Evolutionary conservation across 2,888 invertebrate genomes (phyloP).

Genomic region (Prosopocoilus inquinatus): DNA sequence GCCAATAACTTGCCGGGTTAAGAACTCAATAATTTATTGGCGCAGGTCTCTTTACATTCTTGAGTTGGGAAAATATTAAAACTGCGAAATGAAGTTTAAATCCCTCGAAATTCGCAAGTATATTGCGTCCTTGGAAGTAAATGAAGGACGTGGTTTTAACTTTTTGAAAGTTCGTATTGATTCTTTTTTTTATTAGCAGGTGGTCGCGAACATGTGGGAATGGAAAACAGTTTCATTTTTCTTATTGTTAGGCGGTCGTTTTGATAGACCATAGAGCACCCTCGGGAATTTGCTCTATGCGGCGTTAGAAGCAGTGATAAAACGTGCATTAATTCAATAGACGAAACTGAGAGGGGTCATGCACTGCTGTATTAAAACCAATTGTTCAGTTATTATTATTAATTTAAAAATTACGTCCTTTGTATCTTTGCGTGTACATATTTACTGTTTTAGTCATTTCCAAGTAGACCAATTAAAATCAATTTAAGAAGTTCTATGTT

Average conservation of each 20-base stretch:
- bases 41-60: too few relatives aligned
- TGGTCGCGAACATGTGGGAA: constrained; percentile 26
- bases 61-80: too few relatives aligned
- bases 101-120: too few relatives aligned
- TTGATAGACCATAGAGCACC: constrained; percentile 18
- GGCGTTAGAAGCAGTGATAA: constrained; percentile 16
- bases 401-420: constrained; percentile 23
- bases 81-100: too few relatives aligned
- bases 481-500: not conserved
- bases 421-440: too few relatives aligned
- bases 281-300: constrained; percentile 21
- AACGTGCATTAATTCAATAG: constrained; percentile 25
- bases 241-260: constrained; percentile 21
- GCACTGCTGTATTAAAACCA: constrained; percentile 32
- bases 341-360: constrained; percentile 27
- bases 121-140: too few relatives aligned
- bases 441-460: not conserved
- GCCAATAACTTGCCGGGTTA: too few relatives aligned
- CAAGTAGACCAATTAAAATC: not conserved
- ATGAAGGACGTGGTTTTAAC: too few relatives aligned
- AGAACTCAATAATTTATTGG: too few relatives aligned
- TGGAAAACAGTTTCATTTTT: constrained; percentile 24
- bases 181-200: not conserved
- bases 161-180: too few relatives aligned
- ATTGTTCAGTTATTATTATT: constrained; percentile 32